Conservation (phyloP, 2,888 invertebrate species). For the Apomyelois bistriatella region DNA sequence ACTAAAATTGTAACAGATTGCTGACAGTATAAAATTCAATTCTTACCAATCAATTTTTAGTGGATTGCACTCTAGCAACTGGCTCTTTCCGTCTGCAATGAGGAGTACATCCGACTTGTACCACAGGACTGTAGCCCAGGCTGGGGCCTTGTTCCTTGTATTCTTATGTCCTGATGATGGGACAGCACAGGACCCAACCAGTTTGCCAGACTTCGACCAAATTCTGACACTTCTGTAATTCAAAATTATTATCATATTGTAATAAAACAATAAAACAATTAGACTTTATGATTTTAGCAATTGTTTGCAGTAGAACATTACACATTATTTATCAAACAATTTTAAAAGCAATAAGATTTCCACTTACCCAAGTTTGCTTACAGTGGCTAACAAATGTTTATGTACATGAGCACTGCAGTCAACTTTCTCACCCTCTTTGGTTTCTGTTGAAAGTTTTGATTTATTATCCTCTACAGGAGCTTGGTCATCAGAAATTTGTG, state of each 20-base stretch:
- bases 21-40: no score
- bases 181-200: conserved; percentile 45
- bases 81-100: conserved; percentile 79
- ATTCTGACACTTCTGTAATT: conserved; percentile 78
- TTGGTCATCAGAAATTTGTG: conserved; percentile 7
- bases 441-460: neutral
- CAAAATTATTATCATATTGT: no score
- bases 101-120: conserved; percentile 76
- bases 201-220: conserved; percentile 83
- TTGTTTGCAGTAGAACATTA: no score
- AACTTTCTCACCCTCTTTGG: neutral
- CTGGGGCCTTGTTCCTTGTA: conserved; percentile 34
- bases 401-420: conserved; percentile 42
- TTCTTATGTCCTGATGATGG: conserved; percentile 27
- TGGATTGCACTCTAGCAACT: conserved; percentile 83
- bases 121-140: conserved; percentile 81
- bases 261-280: no score
- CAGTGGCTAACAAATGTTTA: conserved; percentile 83
- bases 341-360: conserved; percentile 14
- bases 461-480: conserved; percentile 6
- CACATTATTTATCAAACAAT: no score
- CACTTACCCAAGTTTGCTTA: conserved; percentile 82
- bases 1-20: no score
- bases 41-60: conserved; percentile 53
- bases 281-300: no score